A percentile compares a stretch with the other conserved stretches of the same genome.
Conservation (phyloP, 2,113 vertebrate genomes). For the Accipiter cooperii region DNA sequence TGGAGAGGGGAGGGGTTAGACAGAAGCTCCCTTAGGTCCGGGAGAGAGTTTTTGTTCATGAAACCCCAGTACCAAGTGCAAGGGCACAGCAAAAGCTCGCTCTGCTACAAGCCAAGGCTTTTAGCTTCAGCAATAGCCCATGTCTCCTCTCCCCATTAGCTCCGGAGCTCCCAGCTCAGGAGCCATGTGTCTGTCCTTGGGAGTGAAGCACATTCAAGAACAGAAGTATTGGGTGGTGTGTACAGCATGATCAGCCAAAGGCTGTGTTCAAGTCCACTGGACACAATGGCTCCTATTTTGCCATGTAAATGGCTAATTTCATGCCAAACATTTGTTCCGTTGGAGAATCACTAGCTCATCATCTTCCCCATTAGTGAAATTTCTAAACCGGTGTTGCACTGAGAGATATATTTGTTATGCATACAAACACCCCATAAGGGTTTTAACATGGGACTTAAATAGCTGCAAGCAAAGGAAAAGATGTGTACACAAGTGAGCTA, state of each 20-base stretch:
- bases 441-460: neutral
- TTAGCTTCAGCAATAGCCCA: neutral
- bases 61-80: neutral
- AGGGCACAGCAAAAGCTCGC: neutral
- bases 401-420: neutral
- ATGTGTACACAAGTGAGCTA: neutral
- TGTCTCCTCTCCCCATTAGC: neutral
- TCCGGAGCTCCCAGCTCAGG: neutral
- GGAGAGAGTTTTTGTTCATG: neutral
- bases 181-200: neutral
- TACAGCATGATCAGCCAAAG: neutral
- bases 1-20: neutral
- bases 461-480: conserved; percentile 4
- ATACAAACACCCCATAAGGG: neutral
- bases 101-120: neutral
- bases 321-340: neutral
- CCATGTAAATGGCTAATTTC: neutral
- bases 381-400: neutral
- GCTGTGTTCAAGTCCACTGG: conserved; percentile 7
- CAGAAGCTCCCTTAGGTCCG: neutral
- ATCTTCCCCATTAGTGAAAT: neutral
- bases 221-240: neutral
- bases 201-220: neutral
- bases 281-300: neutral
- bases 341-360: conserved; percentile 4